These are phyloP conservation scores for Drosophila sproati DNA, from an alignment of 1,140 invertebrate genomes.

Conservation along the genomic window DNA sequence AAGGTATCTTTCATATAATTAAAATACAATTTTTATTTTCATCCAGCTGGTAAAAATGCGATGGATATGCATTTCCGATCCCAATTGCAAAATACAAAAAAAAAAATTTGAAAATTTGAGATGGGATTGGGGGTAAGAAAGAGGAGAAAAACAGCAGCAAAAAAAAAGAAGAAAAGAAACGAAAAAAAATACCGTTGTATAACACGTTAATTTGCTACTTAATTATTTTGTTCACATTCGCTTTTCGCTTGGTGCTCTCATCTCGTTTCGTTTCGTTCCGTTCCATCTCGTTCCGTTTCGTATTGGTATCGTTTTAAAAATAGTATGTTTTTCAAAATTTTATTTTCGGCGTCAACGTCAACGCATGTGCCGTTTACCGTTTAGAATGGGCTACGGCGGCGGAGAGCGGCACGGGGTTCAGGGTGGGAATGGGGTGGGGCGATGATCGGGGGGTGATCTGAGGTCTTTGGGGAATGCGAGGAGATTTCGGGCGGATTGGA, in stretches of 20 bases:
- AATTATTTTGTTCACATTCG: conserved; percentile 75
- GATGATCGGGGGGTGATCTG: background rate
- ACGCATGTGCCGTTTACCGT: conserved; percentile 53
- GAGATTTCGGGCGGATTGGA: conserved; percentile 26
- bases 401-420: background rate
- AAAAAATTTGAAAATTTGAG: background rate
- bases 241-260: conserved; percentile 35
- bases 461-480: conserved; percentile 3
- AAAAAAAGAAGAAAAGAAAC: background rate
- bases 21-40: no score
- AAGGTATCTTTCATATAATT: no score
- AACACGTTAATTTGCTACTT: conserved; percentile 81
- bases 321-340: conserved; percentile 81
- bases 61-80: background rate
- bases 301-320: conserved; percentile 79
- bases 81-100: background rate
- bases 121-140: background rate
- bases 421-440: background rate
- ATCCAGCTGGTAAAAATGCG: background rate
- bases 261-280: conserved; percentile 47
- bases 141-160: conserved; percentile 1
- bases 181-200: conserved; percentile 64
- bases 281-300: conserved; percentile 65
- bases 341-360: conserved; percentile 82
- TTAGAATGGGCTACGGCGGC: conserved; percentile 6